Evolutionary conservation across 2,113 vertebrate species (phyloP).

Genomic region (Pungitius pungitius): DNA sequence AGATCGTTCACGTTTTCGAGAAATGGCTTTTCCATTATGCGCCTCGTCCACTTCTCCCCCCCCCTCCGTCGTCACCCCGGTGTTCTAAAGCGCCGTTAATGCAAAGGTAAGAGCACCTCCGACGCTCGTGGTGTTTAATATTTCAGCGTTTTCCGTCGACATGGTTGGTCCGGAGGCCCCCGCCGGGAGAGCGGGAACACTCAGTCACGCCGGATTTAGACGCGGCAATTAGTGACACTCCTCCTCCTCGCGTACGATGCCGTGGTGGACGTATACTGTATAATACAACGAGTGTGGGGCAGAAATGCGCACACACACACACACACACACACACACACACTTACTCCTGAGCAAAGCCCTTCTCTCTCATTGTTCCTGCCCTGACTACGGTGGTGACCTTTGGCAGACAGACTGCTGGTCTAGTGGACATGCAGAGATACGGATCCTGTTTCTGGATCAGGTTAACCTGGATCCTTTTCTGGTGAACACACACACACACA

Average conservation of each 20-base stretch:
- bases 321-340: slow-evolving; percentile 4
- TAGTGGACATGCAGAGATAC: slow-evolving; percentile 59
- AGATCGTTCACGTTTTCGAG: slow-evolving; percentile 54
- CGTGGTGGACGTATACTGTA: slow-evolving; percentile 1
- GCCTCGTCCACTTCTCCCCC: slow-evolving; percentile 23
- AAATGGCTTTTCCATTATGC: slow-evolving; percentile 63
- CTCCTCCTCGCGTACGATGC: slow-evolving; percentile 4
- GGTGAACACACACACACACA: slow-evolving; percentile 36
- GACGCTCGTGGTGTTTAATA: slow-evolving; percentile 72
- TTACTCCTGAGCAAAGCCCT: neutral
- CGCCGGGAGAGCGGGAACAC: slow-evolving; percentile 61
- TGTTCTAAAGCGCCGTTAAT: slow-evolving; percentile 60
- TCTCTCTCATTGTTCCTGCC: slow-evolving; percentile 44
- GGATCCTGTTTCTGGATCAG: slow-evolving; percentile 78
- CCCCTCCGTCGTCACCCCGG: slow-evolving; percentile 30
- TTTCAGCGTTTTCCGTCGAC: slow-evolving; percentile 75
- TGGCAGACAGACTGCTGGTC: slow-evolving; percentile 62
- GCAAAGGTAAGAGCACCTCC: slow-evolving; percentile 66
- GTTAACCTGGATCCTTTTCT: slow-evolving; percentile 65
- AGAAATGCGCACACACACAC: slow-evolving; percentile 13
- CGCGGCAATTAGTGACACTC: slow-evolving; percentile 72
- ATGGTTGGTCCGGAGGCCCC: slow-evolving; percentile 58
- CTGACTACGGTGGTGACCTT: slow-evolving; percentile 62
- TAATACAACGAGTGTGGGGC: slow-evolving; percentile 25
- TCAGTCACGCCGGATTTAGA: slow-evolving; percentile 69